Evolutionary conservation across 1,140 invertebrate species (phyloP).

Genomic region (Mizuhopecten yessoensis): DNA sequence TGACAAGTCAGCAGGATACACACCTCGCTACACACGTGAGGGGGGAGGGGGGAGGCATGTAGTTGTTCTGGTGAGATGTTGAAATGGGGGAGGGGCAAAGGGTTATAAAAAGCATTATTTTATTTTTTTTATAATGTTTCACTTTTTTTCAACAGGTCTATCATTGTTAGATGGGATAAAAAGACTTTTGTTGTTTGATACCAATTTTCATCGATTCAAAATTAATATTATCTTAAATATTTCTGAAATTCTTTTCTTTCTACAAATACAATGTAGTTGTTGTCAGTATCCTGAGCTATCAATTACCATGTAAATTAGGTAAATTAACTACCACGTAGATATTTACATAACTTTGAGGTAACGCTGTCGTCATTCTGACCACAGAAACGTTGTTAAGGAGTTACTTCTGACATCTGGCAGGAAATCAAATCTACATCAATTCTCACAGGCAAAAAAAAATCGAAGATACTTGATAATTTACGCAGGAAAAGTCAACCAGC

Average conservation of each 20-base stretch:
- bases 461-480: not conserved
- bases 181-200: no score
- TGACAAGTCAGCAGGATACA: not conserved
- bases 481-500: not conserved
- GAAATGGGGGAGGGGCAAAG: not conserved
- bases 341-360: no score
- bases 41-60: not conserved
- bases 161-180: not conserved
- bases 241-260: not conserved
- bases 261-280: no score
- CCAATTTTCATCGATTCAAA: no score
- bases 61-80: not conserved
- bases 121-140: not conserved
- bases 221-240: no score
- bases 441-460: not conserved
- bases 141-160: not conserved
- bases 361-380: no score
- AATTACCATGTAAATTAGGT: not conserved
- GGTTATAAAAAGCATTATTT: not conserved
- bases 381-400: no score
- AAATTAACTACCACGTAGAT: not conserved
- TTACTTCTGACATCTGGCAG: not conserved
- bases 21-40: conserved; percentile 19
- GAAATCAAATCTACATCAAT: not conserved
- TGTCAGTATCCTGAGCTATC: no score